Evolutionary conservation across 2,797 vertebrate species (phyloP).

Genomic region (Pagetopsis macropterus): DNA sequence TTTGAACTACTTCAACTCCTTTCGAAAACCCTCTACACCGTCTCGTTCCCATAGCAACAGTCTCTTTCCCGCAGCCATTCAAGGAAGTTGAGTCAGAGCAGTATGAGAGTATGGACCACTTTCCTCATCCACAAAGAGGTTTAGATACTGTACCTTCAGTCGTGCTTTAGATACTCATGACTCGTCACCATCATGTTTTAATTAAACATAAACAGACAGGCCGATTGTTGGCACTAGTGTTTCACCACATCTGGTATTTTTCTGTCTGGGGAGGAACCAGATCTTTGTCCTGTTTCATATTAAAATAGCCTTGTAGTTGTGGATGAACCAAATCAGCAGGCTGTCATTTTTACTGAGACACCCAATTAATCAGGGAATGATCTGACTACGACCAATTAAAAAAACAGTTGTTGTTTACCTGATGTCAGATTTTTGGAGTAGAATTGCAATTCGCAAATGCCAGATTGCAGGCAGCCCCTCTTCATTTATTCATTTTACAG

Average conservation of each 20-base stretch:
- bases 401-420: too few species aligned
- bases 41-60: constrained; percentile 62
- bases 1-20: constrained; percentile 33
- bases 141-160: background rate
- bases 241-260: constrained; percentile 43
- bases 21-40: constrained; percentile 12
- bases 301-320: too few species aligned
- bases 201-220: constrained; percentile 36
- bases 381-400: too few species aligned
- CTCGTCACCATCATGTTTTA: constrained; percentile 11
- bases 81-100: constrained; percentile 38
- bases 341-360: too few species aligned
- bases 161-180: constrained; percentile 12
- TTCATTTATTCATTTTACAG: too few species aligned
- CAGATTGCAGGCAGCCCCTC: too few species aligned
- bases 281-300: background rate
- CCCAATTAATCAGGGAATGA: too few species aligned
- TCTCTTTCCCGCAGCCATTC: constrained; percentile 42
- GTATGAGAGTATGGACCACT: constrained; percentile 23
- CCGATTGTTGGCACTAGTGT: constrained; percentile 49
- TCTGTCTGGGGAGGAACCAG: constrained; percentile 25
- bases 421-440: too few species aligned
- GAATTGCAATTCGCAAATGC: too few species aligned
- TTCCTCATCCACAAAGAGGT: constrained; percentile 35
- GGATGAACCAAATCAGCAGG: too few species aligned